Percentiles rank a stretch among this genome's conserved stretches.
Conservation (phyloP, 2,797 vertebrate genomes). For the Chloroceryle amazona region DNA sequence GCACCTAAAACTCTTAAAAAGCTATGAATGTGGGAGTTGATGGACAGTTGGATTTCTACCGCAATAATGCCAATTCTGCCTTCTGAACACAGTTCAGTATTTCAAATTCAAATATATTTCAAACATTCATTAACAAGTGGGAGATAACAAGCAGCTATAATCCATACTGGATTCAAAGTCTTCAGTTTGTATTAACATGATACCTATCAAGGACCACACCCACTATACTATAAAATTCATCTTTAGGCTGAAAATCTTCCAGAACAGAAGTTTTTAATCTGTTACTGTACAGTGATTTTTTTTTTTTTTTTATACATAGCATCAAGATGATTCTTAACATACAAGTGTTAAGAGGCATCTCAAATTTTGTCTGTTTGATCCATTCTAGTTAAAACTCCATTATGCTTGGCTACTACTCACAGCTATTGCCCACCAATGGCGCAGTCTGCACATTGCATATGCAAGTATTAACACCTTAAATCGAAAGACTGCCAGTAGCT, state of each 20-base stretch:
- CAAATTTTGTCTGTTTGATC: background rate
- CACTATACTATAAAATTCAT: background rate
- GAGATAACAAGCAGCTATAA: background rate
- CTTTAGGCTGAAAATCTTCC: background rate
- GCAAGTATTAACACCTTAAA: constrained; percentile 93
- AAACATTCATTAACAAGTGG: background rate
- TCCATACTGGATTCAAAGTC: background rate
- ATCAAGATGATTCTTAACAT: constrained; percentile 34
- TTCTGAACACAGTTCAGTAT: background rate
- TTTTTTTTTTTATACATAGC: background rate
- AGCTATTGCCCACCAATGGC: constrained; percentile 97
- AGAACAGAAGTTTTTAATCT: background rate
- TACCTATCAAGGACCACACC: background rate
- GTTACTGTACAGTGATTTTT: background rate
- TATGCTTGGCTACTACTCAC: constrained; percentile 82
- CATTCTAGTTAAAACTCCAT: constrained; percentile 6
- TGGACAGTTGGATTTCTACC: background rate
- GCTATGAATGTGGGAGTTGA: background rate
- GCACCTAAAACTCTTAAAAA: background rate
- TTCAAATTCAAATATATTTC: background rate
- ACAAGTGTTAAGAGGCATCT: background rate
- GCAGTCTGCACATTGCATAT: constrained; percentile 93
- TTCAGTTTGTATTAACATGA: background rate
- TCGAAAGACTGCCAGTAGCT: constrained; percentile 94
- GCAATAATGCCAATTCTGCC: background rate